Conservation (phyloP, 2,113 vertebrate genomes). For the Phaetusa simplex region DNA sequence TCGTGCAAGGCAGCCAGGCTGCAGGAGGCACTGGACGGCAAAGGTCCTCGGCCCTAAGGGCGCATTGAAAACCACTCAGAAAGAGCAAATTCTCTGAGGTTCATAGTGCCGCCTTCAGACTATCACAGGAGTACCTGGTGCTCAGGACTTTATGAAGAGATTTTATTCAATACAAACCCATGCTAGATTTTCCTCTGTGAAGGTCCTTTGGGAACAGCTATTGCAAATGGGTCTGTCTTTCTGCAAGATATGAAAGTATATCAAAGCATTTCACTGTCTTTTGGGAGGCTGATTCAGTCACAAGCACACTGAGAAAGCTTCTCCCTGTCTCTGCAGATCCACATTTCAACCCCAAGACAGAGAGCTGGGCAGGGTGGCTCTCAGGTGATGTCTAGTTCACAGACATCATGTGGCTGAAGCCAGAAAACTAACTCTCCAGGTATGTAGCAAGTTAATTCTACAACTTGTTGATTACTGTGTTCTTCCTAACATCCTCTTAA, state of each 20-base stretch:
- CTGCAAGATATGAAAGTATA: background rate
- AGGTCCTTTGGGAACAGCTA: background rate
- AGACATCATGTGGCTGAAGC: accelerated
- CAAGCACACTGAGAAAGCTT: background rate
- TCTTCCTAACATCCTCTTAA: background rate
- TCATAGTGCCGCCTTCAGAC: background rate
- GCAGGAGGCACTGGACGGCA: background rate
- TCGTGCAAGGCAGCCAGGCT: background rate
- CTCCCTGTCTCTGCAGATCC: background rate
- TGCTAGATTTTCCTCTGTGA: accelerated
- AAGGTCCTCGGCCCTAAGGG: background rate
- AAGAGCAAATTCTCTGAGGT: background rate
- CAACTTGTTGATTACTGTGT: background rate
- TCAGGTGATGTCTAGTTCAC: background rate
- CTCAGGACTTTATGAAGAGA: background rate
- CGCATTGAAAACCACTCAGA: background rate
- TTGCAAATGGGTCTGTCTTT: background rate
- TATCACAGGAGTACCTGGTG: background rate
- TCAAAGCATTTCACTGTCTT: background rate
- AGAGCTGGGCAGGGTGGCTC: background rate
- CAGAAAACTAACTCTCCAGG: background rate
- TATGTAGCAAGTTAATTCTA: background rate
- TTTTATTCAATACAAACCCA: background rate
- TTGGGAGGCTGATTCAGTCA: background rate
- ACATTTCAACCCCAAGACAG: background rate